Evolutionary conservation across 2,888 invertebrate species (phyloP).

Genomic region (Sinodicranocentrus sp.): DNA sequence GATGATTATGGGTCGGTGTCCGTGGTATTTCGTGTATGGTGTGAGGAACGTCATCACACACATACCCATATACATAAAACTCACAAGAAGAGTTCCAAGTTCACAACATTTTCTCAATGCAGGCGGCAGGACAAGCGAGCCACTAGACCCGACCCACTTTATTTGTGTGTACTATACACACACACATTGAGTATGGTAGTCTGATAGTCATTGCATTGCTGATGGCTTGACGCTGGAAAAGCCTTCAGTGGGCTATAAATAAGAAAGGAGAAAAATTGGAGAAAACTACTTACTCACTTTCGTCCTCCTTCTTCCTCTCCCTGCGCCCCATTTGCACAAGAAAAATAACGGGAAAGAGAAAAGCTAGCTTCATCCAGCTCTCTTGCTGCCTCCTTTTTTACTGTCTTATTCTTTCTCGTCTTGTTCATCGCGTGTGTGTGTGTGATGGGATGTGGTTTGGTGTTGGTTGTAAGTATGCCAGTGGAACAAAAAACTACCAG

Average conservation of each 20-base stretch:
- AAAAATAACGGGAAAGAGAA: not conserved
- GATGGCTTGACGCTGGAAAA: not conserved
- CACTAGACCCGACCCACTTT: slow-evolving; percentile 42
- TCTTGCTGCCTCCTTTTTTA: not conserved
- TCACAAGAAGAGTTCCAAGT: slow-evolving; percentile 44
- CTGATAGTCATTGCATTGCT: slow-evolving; percentile 13
- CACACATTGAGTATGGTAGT: not conserved
- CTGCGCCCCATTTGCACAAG: not conserved
- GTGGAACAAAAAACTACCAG: slow-evolving; percentile 39
- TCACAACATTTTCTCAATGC: slow-evolving; percentile 14
- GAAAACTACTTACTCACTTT: slow-evolving; percentile 64
- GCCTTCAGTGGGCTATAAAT: slow-evolving; percentile 64
- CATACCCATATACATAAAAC: not conserved
- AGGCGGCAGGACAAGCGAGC: not conserved
- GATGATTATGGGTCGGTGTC: slow-evolving; percentile 27
- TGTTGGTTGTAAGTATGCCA: slow-evolving; percentile 56
- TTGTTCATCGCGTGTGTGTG: slow-evolving; percentile 36
- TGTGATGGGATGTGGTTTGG: slow-evolving; percentile 45
- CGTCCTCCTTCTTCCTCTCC: slow-evolving; percentile 5
- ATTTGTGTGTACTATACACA: slow-evolving; percentile 15
- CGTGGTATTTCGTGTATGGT: too few relatives aligned
- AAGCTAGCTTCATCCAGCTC: not conserved
- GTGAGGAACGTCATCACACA: slow-evolving; percentile 21
- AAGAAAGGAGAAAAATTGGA: slow-evolving; percentile 59
- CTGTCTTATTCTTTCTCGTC: slow-evolving; percentile 27